Conservation (phyloP, 37 sponge, comb jelly and placozoan genomes). For the Beroe forskalii region DNA sequence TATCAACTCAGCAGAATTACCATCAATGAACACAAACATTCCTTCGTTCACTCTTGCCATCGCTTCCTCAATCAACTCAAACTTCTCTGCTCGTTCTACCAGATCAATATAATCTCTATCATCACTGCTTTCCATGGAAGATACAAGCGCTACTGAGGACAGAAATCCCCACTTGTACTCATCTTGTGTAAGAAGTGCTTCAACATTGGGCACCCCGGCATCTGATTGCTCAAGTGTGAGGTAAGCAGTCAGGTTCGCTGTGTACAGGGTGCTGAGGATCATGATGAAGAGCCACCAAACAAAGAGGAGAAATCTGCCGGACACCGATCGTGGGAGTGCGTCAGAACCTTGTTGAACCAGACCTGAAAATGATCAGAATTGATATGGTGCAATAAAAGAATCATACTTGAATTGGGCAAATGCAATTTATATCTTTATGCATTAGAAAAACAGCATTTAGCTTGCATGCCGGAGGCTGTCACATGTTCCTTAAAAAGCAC, state of each 20-base stretch:
- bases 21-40: conserved; percentile 36
- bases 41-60: conserved; percentile 8
- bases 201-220: not conserved
- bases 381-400: no score
- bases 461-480: no score
- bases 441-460: no score
- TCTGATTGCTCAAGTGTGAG: not conserved
- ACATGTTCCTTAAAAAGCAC: no score
- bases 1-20: not conserved
- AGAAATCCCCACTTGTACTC: conserved; percentile 12
- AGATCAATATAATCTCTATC: not conserved
- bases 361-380: no score
- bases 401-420: no score
- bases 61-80: not conserved
- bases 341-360: no score
- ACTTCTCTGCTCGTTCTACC: not conserved
- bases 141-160: not conserved
- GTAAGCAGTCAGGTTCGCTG: conserved; percentile 26
- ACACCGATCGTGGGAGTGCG: no score
- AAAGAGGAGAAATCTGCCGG: no score
- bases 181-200: not conserved
- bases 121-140: not conserved
- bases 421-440: no score
- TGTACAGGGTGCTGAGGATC: conserved; percentile 25
- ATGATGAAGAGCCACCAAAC: conserved; percentile 41